phyloP scores from a whole-genome alignment of 2,797 vertebrate species.

The Macroramphosus scolopax region DNA sequence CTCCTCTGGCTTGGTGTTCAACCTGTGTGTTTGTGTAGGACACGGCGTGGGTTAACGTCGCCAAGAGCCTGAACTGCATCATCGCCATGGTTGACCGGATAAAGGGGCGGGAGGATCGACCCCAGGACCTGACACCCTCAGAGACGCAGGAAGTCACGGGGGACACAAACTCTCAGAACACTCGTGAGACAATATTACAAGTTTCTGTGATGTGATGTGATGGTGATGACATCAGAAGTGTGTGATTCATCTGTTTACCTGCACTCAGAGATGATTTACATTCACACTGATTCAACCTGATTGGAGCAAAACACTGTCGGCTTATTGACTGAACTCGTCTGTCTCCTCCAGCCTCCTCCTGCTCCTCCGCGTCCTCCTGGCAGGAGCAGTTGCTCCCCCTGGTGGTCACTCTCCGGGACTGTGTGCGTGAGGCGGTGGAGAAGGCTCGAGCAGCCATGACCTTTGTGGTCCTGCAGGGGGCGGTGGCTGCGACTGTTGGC shows the following conservation, averaged over 20 bases:
- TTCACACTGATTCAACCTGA: not conserved
- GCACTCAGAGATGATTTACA: no score
- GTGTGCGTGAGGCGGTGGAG: constrained; percentile 85
- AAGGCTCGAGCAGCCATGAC: constrained; percentile 86
- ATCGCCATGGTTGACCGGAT: constrained; percentile 87
- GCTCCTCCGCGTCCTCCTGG: constrained; percentile 76
- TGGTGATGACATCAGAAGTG: no score
- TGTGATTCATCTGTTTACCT: no score
- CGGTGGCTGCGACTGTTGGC: constrained; percentile 74
- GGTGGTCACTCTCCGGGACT: constrained; percentile 87
- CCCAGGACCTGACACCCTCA: constrained; percentile 29
- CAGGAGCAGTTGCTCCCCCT: constrained; percentile 88
- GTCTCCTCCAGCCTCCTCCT: no score
- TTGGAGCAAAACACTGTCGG: not conserved
- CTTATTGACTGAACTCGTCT: not conserved
- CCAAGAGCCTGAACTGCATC: constrained; percentile 88
- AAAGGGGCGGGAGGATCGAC: constrained; percentile 73
- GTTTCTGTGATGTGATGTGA: no score
- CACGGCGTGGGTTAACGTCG: constrained; percentile 88
- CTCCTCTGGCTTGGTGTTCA: constrained; percentile 2
- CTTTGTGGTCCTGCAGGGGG: constrained; percentile 89
- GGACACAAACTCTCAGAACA: constrained; percentile 56
- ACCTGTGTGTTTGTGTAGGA: constrained; percentile 82
- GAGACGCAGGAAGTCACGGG: constrained; percentile 60
- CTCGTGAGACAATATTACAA: constrained; percentile 71